phyloP scores from a whole-genome alignment of 2,797 vertebrate species.

The Oophaga sylvatica region DNA sequence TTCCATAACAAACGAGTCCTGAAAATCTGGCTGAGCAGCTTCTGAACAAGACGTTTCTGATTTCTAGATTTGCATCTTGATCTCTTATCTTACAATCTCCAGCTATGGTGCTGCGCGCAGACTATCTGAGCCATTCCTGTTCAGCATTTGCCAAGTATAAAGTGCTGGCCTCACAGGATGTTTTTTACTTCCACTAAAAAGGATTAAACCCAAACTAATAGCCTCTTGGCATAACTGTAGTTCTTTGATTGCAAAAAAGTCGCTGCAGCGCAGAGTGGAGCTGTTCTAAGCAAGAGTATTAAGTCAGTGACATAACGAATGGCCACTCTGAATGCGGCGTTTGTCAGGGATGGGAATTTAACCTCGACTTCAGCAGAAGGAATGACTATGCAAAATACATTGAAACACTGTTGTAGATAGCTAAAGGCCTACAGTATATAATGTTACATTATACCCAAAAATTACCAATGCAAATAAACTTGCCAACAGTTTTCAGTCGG shows the following conservation, averaged over 20 bases:
- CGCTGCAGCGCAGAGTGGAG: neutral
- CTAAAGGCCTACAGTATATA: neutral
- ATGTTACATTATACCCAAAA: too few species aligned
- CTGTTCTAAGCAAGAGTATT: constrained; percentile 12
- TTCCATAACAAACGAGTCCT: neutral
- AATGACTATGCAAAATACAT: neutral
- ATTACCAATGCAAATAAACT: too few species aligned
- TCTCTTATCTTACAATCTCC: neutral
- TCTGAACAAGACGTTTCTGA: neutral
- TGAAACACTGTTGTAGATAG: neutral
- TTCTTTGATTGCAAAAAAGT: constrained; percentile 36
- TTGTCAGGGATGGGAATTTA: neutral
- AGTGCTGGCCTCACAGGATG: neutral
- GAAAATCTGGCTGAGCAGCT: neutral
- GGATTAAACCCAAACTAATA: constrained; percentile 42
- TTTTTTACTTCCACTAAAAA: constrained; percentile 18
- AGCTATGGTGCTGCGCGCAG: neutral
- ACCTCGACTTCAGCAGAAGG: neutral
- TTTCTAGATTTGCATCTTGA: neutral
- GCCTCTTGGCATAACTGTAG: constrained; percentile 25
- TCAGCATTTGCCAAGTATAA: constrained; percentile 9
- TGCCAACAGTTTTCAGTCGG: too few species aligned
- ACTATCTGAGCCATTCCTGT: neutral
- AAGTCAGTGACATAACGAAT: constrained; percentile 33
- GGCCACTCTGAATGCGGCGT: neutral